These are phyloP conservation scores for Scopus umbretta DNA, from an alignment of 2,113 vertebrate species.

Conservation along the genomic window DNA sequence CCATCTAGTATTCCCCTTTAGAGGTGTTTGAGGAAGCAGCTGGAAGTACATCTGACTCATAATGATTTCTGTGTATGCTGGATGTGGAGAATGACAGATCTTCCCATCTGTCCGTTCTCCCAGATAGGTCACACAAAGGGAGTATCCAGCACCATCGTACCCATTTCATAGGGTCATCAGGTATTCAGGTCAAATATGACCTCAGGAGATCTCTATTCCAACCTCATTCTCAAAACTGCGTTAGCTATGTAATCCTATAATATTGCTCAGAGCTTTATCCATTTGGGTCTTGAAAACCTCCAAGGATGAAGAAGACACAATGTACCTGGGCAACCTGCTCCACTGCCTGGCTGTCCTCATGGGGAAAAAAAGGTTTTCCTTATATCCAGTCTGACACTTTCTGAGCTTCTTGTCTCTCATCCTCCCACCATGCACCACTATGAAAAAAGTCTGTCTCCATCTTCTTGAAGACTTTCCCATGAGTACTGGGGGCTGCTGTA, in stretches of 20 bases:
- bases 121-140: background rate
- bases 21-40: background rate
- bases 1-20: background rate
- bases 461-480: background rate
- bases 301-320: background rate
- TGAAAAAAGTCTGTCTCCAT: background rate
- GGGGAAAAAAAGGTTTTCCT: background rate
- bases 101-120: background rate
- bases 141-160: rapidly evolving
- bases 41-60: background rate
- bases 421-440: background rate
- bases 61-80: background rate
- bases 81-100: background rate
- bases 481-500: background rate
- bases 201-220: background rate
- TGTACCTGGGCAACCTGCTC: background rate
- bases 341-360: background rate
- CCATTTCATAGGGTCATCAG: background rate
- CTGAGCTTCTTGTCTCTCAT: background rate
- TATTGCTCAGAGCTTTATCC: background rate
- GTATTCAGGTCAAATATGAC: background rate
- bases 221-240: background rate
- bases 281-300: background rate
- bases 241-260: background rate
- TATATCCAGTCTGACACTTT: background rate